Evolutionary conservation across 2,888 invertebrate species (phyloP), one percentile per base, ranked within the genome.

Genomic region (Brachyopa scutellaris): DNA sequence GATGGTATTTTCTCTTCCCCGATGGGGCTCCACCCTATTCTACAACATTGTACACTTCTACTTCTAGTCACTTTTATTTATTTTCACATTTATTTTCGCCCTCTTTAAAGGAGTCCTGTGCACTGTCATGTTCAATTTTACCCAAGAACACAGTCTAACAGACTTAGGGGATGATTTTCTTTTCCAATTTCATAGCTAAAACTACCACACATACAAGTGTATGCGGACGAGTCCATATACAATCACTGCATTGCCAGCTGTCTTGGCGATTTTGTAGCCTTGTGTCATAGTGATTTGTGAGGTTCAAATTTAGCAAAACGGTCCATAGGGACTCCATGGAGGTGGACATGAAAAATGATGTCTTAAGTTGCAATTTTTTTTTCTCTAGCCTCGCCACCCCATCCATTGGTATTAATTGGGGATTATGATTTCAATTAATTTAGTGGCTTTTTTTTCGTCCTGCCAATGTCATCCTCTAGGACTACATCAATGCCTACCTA

Each of bases 281-380:
- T 57, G 33, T 78, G 57, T 80, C 62, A 61, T 36, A 57, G 74
- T 74, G 80, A 80, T 80, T 80, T 80, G 69, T 80, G 73, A 31
- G 55, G 69, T 74, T 69, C 47, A 62, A 74, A 74, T 80, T 55
- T 67, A 49, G 57, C 49, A 66, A 66, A 74, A 74, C 40, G 74
- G 13, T 74, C 66, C 66, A 57, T 26, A 23, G 23, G 66, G 66
- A 74, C 8, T 19, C 13, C 8, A 6, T 6, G 26, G 13, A 13
- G 17, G 26, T 66, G 73, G 64, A 36, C 51, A 74, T 73, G 64
- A 64, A 73, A 72, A 62, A 62, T 62, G 6, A 38, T 45, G 45
- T 33, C 33, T 17, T 31, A 29, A 7, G 8, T 26, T 13, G n/a
- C 19, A 26, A 5, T n/a, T 11, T 49, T 49, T 33, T 51, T 36